These are phyloP conservation scores for Anastatus disparis DNA, from an alignment of 1,140 invertebrate genomes.

Conservation along the genomic window DNA sequence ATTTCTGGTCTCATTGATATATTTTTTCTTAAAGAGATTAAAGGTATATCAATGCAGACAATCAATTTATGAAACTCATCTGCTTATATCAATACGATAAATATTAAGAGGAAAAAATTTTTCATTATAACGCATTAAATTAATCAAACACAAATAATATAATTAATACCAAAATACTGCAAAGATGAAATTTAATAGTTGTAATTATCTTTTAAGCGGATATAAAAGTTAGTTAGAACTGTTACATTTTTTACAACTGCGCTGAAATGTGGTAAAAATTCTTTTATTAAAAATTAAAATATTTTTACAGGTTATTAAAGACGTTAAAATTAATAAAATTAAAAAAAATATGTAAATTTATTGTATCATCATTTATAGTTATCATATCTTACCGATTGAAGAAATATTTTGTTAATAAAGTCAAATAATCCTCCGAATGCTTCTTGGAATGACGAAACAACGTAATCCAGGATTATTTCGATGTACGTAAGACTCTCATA, in stretches of 20 bases:
- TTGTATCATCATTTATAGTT: slow-evolving; percentile 10
- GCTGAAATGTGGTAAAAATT: slow-evolving; percentile 40
- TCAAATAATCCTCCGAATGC: slow-evolving; percentile 51
- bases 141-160: too few species aligned
- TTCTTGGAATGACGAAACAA: slow-evolving; percentile 55
- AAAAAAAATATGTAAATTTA: slow-evolving; percentile 21
- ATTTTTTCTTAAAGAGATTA: too few species aligned
- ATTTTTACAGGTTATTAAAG: too few species aligned
- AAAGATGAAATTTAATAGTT: too few species aligned
- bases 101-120: neutral
- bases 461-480: slow-evolving; percentile 51
- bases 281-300: too few species aligned
- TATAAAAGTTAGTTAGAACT: neutral
- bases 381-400: slow-evolving; percentile 51
- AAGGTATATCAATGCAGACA: too few species aligned
- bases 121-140: neutral
- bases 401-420: slow-evolving; percentile 48
- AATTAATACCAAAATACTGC: too few species aligned
- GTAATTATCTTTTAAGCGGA: too few species aligned
- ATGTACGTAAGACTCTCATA: slow-evolving; percentile 53
- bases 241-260: slow-evolving; percentile 52
- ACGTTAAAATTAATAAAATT: slow-evolving; percentile 2
- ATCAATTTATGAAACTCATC: neutral
- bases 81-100: neutral
- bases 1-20: too few species aligned